These are phyloP conservation scores for Dendroctonus valens DNA, from an alignment of 1,140 invertebrate genomes.

Conservation along the genomic window DNA sequence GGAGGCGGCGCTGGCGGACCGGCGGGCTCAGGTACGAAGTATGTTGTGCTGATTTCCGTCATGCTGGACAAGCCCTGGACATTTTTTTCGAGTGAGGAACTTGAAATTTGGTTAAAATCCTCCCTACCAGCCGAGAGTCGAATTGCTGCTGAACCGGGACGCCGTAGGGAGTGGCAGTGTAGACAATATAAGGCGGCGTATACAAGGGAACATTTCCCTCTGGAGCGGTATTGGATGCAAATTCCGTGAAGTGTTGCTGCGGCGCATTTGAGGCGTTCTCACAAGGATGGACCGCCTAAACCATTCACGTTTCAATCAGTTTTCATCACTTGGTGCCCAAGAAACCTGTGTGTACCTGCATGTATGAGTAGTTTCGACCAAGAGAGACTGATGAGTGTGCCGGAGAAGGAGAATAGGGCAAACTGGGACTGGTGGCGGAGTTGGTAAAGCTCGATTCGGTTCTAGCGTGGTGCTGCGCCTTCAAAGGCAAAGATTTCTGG, in stretches of 20 bases:
- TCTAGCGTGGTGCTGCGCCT: constrained; percentile 21
- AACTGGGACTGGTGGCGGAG: constrained; percentile 48
- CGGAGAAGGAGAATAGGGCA: constrained; percentile 40
- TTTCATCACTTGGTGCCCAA: background rate
- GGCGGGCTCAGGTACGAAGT: constrained; percentile 36
- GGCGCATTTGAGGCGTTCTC: constrained; percentile 16
- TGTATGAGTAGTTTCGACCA: constrained; percentile 27
- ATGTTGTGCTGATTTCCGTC: constrained; percentile 34
- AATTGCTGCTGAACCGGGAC: constrained; percentile 43
- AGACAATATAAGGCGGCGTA: constrained; percentile 45
- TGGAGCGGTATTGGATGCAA: constrained; percentile 2
- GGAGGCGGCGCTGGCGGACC: constrained; percentile 32
- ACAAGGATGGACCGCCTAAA: constrained; percentile 18
- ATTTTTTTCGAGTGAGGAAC: background rate
- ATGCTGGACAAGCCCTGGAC: constrained; percentile 31
- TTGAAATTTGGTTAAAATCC: background rate
- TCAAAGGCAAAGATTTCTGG: constrained; percentile 39
- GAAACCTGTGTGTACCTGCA: constrained; percentile 14
- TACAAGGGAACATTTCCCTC: constrained; percentile 37
- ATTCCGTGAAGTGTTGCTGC: constrained; percentile 16
- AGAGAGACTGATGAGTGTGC: constrained; percentile 17
- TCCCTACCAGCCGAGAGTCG: constrained; percentile 44
- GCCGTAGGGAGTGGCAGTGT: constrained; percentile 39
- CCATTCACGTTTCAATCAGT: background rate
- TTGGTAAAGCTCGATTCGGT: constrained; percentile 40